Evolutionary conservation across 2,797 vertebrate species (phyloP), one percentile per base, ranked within the genome.

Genomic region (Cyclura pinguis): DNA sequence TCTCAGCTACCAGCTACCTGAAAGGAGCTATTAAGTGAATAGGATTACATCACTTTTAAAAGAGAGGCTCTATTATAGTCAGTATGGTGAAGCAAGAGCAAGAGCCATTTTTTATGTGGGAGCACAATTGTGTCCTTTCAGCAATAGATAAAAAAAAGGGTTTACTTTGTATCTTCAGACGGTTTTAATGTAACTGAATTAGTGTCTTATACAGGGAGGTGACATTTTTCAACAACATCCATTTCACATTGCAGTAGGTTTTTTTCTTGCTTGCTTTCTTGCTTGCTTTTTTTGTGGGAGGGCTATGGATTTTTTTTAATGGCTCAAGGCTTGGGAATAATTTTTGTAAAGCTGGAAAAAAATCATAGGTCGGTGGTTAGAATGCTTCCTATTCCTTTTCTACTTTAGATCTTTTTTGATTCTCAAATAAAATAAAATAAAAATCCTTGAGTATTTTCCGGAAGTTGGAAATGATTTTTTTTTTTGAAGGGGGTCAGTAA

Each of bases 191-290:
- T 89, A 89, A 90, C 92, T 95, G 89, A 93, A 93, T 94, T 92
- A 95, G 91, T 92, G 88, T 91, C 87, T 95, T 89, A 90, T 92
- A 91, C 91, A 90, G 91, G 88, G 92, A 95, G 87, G 92, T 95
- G 91, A 89, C 93, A 91, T 90, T 90, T 91, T 85, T 77, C n/a
- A 42, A 27, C 38, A 50, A 2, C 47, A 83, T 83, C 47, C 27
- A 29, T 82, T 89, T 83, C 6, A 76, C 32, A 42, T 74, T 35
- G 32, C 14, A 22, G 2, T 20, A 55, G n/a, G 38, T n/a, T 29
- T 67, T 32, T 20, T 3, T 18, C 59, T 42, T 77, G 2, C 91
- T 4, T 22, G 57, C 35, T 32, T 3, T 10, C 59, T 42, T 77
- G 2, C 91, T 4, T 22, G 57, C 35, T 32, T 38, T 52, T 24